Percentiles rank a stretch among this genome's conserved stretches.
phyloP scores from a whole-genome alignment of 2,797 vertebrate genomes.

The Pelochelys cantorii region DNA sequence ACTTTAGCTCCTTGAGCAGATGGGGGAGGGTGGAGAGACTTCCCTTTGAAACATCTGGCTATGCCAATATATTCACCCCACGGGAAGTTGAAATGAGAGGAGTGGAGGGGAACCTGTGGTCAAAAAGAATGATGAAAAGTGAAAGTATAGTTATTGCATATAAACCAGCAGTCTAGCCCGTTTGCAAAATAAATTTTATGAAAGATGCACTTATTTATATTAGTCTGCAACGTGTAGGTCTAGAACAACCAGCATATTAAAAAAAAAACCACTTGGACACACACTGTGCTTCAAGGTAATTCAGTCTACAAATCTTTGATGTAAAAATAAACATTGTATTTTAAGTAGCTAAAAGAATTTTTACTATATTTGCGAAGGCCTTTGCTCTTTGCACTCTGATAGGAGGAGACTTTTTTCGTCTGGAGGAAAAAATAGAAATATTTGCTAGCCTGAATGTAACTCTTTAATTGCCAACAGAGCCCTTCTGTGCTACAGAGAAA shows the following conservation, averaged over 20 bases:
- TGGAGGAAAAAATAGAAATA: constrained; percentile 47
- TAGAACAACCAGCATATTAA: constrained; percentile 42
- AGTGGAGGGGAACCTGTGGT: constrained; percentile 14
- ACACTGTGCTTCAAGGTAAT: constrained; percentile 52
- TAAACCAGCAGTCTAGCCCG: constrained; percentile 40
- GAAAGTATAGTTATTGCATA: constrained; percentile 49
- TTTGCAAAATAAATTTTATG: constrained; percentile 59
- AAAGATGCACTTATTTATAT: constrained; percentile 68
- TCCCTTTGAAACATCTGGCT: constrained; percentile 50
- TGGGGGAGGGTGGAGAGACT: neutral
- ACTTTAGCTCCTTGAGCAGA: constrained; percentile 15
- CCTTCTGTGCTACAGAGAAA: neutral
- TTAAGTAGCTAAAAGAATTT: constrained; percentile 59
- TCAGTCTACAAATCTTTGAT: constrained; percentile 64
- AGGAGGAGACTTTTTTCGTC: constrained; percentile 35
- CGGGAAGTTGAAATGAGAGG: constrained; percentile 39
- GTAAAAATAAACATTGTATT: constrained; percentile 70
- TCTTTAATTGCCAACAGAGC: neutral
- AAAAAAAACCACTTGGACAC: constrained; percentile 33
- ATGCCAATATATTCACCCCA: neutral
- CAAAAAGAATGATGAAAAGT: constrained; percentile 47
- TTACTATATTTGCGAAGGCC: constrained; percentile 53
- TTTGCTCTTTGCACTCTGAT: constrained; percentile 51
- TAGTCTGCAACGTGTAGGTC: constrained; percentile 46
- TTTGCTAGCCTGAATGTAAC: constrained; percentile 20